Percentiles rank a stretch among this genome's conserved stretches.
These are phyloP conservation scores for Bergia sp. DNA, from an alignment of 92 coral and sea anemone genomes.

Conservation along the genomic window DNA sequence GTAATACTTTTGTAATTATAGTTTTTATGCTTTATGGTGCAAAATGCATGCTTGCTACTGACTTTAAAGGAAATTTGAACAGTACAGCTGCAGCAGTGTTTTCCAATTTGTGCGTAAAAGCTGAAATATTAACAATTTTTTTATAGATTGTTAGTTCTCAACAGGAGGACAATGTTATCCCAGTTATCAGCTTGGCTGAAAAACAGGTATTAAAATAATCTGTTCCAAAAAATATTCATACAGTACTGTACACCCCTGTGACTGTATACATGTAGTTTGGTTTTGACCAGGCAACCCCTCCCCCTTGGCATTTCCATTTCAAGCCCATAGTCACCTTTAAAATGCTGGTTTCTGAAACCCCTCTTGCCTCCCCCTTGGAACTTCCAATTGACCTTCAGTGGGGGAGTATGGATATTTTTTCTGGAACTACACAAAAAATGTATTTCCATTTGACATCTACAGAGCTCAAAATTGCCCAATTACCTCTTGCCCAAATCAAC, in stretches of 20 bases:
- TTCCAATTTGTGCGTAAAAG: not conserved
- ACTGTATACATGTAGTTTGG: not conserved
- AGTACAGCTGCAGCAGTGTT: no score
- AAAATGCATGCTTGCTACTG: no score
- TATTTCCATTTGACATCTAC: no score
- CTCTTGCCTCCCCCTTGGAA: not conserved
- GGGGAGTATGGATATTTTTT: not conserved
- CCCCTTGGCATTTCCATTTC: no score
- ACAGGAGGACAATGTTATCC: constrained; percentile 48
- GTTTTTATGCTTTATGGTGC: no score
- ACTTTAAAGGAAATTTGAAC: no score
- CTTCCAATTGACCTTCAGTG: not conserved
- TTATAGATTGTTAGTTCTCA: constrained; percentile 66
- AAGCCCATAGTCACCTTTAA: no score
- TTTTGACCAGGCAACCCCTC: not conserved
- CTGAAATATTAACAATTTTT: not conserved
- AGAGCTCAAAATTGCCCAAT: no score
- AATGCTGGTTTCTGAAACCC: no score
- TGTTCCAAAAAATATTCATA: not conserved
- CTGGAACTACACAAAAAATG: not conserved
- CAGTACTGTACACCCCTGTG: no score
- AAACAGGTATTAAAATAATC: constrained; percentile 68
- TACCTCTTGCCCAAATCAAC: no score
- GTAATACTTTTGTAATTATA: no score
- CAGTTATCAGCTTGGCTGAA: constrained; percentile 69